Evolutionary conservation across 2,113 vertebrate species (phyloP).

Genomic region (Phasianus colchicus): DNA sequence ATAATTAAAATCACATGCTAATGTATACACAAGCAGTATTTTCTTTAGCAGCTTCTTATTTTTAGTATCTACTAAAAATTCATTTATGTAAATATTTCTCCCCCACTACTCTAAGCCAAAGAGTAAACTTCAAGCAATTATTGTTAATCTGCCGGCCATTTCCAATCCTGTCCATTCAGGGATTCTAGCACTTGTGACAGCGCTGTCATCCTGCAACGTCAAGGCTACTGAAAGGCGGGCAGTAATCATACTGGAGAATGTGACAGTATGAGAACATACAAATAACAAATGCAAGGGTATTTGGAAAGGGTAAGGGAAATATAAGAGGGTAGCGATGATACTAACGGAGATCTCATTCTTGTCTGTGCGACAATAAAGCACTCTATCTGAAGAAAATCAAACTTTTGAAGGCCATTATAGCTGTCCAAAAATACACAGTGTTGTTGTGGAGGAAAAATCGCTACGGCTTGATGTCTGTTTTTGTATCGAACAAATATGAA

Average conservation of each 20-base stretch:
- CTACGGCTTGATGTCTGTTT: neutral
- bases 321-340: neutral
- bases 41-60: conserved; percentile 40
- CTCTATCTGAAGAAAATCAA: neutral
- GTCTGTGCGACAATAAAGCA: neutral
- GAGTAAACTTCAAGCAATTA: conserved; percentile 8
- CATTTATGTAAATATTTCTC: conserved; percentile 32
- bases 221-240: neutral
- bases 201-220: neutral
- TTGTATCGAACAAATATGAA: neutral
- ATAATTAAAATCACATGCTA: conserved; percentile 40
- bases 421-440: neutral
- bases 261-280: neutral
- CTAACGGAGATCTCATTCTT: neutral
- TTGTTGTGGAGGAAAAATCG: neutral
- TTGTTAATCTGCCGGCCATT: conserved; percentile 27
- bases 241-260: neutral
- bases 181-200: neutral
- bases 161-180: neutral
- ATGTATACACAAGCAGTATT: conserved; percentile 16
- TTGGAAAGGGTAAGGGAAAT: neutral
- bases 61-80: conserved; percentile 47
- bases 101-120: neutral
- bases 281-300: neutral
- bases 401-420: neutral